Percentiles rank a stretch among this genome's conserved stretches.
phyloP scores from a whole-genome alignment of 2,113 vertebrate species.

The Pleuronectes platessa region DNA sequence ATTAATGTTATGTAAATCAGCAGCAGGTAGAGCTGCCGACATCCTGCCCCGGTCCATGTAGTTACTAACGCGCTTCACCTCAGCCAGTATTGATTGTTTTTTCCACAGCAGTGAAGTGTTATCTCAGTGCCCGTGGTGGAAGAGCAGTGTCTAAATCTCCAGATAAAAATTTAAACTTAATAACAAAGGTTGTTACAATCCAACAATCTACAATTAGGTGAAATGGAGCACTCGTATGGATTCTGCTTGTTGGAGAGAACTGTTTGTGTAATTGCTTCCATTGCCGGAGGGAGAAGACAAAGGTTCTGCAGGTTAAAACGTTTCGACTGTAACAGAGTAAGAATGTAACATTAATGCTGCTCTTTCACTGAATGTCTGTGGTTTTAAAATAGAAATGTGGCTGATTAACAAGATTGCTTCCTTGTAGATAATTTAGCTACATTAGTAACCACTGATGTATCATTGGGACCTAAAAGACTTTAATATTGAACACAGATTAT shows the following conservation, averaged over 20 bases:
- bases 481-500: background rate
- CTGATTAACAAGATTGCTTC: background rate
- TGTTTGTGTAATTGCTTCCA: background rate
- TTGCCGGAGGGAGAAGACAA: background rate
- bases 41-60: no score
- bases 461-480: background rate
- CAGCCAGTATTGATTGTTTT: background rate
- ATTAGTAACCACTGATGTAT: background rate
- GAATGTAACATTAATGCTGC: background rate
- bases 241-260: background rate
- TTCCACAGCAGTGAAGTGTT: background rate
- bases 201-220: background rate
- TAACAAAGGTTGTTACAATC: no score
- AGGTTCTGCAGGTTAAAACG: background rate
- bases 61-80: background rate
- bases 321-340: background rate
- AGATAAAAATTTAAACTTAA: background rate
- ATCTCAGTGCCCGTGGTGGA: background rate
- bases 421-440: background rate
- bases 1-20: no score
- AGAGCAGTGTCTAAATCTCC: background rate
- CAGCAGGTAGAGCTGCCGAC: no score
- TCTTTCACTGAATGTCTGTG: background rate
- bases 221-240: no score
- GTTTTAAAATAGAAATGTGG: constrained; percentile 8